Evolutionary conservation across 2,888 invertebrate genomes (phyloP), one percentile per base, ranked within the genome.

Genomic region (Apodemia hepburni): DNA sequence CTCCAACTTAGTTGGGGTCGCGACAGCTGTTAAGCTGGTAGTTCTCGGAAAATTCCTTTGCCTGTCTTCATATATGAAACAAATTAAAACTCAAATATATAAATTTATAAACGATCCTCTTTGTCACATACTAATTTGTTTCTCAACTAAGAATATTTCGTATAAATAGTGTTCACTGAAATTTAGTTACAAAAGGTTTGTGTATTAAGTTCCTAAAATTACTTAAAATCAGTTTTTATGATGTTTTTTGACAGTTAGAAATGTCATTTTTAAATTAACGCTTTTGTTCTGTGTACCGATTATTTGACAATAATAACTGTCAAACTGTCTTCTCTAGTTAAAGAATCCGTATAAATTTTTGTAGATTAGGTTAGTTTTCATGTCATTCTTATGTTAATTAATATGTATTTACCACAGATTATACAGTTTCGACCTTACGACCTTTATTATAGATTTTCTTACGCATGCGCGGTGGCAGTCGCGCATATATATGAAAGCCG

Each of bases 61-160:
- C 54, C 54, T 57, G 27, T 29, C 71, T 69, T 75, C 78, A 86
- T 88, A 77, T 89, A 89, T 90, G 89, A 87, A 81, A 87, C 81
- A 84, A 79, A 80, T 81, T 82, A 78, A 77, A 58, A 49, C 8
- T 49, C 38, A 18, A n/a, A 58, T 17, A 47, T 74, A 77, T 67
- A 77, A 76, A 70, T 81, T 79, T 67, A 79, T 81, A 63, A 82
- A 78, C 73, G 84, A 85, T 54, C 84, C 84, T 35, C 69, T 80
- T 59, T 75, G 82, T 45, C 85, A 88, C 61, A 85, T 87, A 73
- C 69, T 87, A 8, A 89, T 89, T 63, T 79, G 84, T 75, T 88
- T 91, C 68, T 90, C 90, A 29, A 89, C 89, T 0, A 89, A 91
- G 80, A 90, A 89, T 74, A 90, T 91, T 67, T 85, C 87, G 1